Base-by-base conservation (phyloP, 2,888 invertebrate genomes). In the Sinhomidia bicolor region DNA sequence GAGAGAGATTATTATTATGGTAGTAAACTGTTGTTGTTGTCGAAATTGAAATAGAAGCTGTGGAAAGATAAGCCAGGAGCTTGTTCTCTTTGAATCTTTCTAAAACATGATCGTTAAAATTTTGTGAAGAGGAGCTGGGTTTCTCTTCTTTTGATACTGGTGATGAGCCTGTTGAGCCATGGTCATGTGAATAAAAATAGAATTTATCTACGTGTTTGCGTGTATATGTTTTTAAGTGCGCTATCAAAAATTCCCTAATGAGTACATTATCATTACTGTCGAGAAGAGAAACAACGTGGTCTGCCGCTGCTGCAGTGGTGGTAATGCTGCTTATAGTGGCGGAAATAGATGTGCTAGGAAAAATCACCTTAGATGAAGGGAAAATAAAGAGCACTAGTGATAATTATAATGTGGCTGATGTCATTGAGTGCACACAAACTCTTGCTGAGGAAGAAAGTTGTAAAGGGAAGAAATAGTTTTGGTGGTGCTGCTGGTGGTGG, bases 351-450 rank as follows among this genome's bases (percentile, higher is more conserved):
- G 36, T 17, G 36, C 3, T 36, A 44, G 41, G 20, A 44, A n/a
- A 6, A 68, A 4, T 68, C 26, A 7, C 23, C 29, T 71, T 12
- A 57, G 29, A 54, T 36, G 57, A 78, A 20, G 20, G 57, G 78
- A 54, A 20, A 36, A 10, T 6, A 29, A 51, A 12, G 29, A 57
- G 78, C 54, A 32, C 54, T 12, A 20, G 57, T 54, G 32, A 57
- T 57, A 78, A 57, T 78, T 78, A 78, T 74, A 74, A 74, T 74
- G 74, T 74, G 74, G 44, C 74, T 74, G n/a, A 74, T 20, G 78
- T 36, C 51, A 54, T 29, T 32, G 29, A 32, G 29, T 54, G 54
- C 2, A 51, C 51, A 32, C 54, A 20, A 65, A 47, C 80, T 62
- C 9, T 82, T 68, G 47, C 47, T 54, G 65, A 29, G 62, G 65